Conservation (phyloP, 2,797 vertebrate species). For the Hybognathus amarus region DNA sequence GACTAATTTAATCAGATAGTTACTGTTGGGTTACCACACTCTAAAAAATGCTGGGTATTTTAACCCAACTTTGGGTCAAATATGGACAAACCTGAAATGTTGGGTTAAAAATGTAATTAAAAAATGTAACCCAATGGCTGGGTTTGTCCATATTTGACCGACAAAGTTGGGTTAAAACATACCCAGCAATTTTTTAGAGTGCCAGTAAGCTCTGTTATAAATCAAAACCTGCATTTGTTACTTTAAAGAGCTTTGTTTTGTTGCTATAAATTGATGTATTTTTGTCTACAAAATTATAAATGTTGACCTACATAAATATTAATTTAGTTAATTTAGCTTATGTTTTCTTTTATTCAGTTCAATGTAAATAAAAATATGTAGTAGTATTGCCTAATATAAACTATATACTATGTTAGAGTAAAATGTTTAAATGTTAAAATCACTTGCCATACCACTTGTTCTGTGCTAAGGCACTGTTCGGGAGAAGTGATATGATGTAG, state of each 20-base stretch:
- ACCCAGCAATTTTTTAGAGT: no score
- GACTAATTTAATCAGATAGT: no score
- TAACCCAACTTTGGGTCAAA: no score
- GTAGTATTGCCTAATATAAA: background rate
- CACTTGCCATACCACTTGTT: background rate
- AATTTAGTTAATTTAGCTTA: background rate
- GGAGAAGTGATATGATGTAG: slow-evolving; percentile 34
- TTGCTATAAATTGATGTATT: background rate
- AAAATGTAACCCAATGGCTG: no score
- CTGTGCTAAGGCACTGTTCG: background rate
- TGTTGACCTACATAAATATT: background rate
- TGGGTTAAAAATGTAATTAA: no score
- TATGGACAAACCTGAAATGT: no score
- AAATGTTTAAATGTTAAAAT: background rate
- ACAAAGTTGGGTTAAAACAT: no score
- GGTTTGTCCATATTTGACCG: no score
- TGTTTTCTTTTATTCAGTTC: background rate
- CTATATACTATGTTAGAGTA: background rate
- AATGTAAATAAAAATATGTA: background rate
- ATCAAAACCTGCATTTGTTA: background rate
- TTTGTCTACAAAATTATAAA: background rate
- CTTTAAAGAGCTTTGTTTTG: background rate
- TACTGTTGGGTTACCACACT: background rate
- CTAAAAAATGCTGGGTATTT: no score
- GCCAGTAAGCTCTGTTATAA: background rate